Evolutionary conservation across 1,140 invertebrate species (phyloP), one percentile per base, ranked within the genome.

Genomic region (Brachionus calyciflorus): DNA sequence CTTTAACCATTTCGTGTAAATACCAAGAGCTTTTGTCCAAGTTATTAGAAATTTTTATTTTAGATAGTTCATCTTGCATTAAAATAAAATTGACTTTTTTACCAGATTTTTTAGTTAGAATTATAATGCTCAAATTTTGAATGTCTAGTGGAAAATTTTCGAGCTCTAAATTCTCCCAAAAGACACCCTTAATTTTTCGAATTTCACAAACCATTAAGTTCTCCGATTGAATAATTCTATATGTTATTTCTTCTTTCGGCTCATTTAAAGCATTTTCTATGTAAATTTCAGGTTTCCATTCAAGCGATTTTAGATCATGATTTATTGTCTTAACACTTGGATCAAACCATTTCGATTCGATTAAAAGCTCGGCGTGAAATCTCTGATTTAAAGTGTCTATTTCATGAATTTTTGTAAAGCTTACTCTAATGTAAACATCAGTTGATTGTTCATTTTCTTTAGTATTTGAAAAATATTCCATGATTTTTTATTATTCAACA

Each of bases 161-260:
- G 14, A 76, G 10, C 19, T 76, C 70, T 4, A 76, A 30, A 55
- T 76, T 76, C 55, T 76, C 49, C 70, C 70, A 76, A 76, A 76
- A 76, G 19, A 60, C n/a, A 14, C 70, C 70, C n/a, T 76, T 76
- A 30, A 76, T 19, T 21, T 55, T 55, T 33, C 26, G 37, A n/a
- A 44, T 30, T 37, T 76, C 33, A 28, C 17, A 17, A 37, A 76
- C 51, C 33, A 37, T 2, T 10, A 37, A 37, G 2, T 73, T 73
- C 2, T 73, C 51, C 14, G 33, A 19, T 51, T 51, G 21, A 14
- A 73, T 53, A 26, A 55, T 49, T 41, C 28, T 76, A 53, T 40
- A 33, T 40, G 12, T 40, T 44, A 76, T 4, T 24, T 55, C 48
- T 55, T 76, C 48, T 26, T 76, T 76, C 14, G 49, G n/a, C 14